Percentiles rank a stretch among this genome's conserved stretches.
These are phyloP conservation scores for Chirona hameri DNA, from an alignment of 2,888 invertebrate species.

Conservation along the genomic window DNA sequence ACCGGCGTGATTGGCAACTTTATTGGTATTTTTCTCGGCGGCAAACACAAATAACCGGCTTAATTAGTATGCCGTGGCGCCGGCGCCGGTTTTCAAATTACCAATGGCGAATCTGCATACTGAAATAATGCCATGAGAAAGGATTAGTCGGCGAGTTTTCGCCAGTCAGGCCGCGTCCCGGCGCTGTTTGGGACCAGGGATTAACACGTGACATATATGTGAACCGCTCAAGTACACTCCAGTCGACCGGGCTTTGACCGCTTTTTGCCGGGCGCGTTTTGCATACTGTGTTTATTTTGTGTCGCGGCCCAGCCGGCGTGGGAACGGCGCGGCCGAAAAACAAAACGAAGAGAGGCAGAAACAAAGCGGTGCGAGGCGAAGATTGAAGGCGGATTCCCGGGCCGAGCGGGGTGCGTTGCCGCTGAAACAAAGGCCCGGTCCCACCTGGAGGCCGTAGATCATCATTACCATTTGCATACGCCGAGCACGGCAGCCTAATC, in stretches of 20 bases:
- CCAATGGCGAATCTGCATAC: constrained; percentile 25
- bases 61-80: not conserved
- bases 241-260: not conserved
- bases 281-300: constrained; percentile 26
- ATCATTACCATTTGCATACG: constrained; percentile 25
- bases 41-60: constrained; percentile 8
- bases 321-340: not conserved
- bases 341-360: constrained; percentile 23
- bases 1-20: constrained; percentile 4
- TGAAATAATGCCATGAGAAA: constrained; percentile 27
- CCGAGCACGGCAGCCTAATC: not conserved
- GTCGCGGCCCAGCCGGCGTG: not conserved
- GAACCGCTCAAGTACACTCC: constrained; percentile 23
- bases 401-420: not conserved
- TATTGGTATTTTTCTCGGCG: not conserved
- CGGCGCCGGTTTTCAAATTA: not conserved
- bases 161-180: not conserved
- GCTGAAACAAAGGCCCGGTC: not conserved
- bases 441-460: not conserved
- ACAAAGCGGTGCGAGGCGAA: not conserved
- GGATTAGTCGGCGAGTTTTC: constrained; percentile 8
- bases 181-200: not conserved
- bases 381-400: not conserved
- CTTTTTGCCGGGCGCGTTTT: not conserved
- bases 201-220: constrained; percentile 10